Percentiles rank a stretch among this genome's conserved stretches.
Conservation (phyloP, 2,888 invertebrate genomes). For the Erebia aethiops region DNA sequence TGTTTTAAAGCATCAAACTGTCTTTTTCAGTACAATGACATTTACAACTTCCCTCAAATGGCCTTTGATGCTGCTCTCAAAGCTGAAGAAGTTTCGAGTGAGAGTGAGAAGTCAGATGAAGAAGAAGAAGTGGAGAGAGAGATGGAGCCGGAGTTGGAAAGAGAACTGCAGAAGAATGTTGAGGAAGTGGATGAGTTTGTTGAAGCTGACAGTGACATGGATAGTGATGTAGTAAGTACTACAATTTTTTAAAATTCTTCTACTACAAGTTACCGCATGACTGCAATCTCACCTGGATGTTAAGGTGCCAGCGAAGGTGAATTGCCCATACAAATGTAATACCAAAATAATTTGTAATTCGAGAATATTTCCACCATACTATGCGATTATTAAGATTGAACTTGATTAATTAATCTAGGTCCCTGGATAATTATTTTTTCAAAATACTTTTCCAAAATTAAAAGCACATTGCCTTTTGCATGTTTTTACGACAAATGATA, state of each 20-base stretch:
- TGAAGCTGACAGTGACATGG: conserved; percentile 87
- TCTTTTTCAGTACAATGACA: conserved; percentile 93
- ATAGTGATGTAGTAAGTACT: conserved; percentile 68
- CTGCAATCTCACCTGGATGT: too few species aligned
- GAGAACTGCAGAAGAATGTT: conserved; percentile 84
- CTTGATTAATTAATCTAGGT: too few species aligned
- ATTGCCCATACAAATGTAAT: too few species aligned
- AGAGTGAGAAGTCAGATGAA: conserved; percentile 85
- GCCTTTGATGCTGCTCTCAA: conserved; percentile 97
- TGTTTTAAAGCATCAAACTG: neutral
- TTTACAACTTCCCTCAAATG: conserved; percentile 98
- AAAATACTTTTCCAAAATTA: too few species aligned
- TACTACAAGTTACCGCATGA: too few species aligned
- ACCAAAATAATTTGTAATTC: too few species aligned
- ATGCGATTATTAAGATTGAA: too few species aligned
- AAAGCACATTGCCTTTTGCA: too few species aligned
- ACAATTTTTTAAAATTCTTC: neutral
- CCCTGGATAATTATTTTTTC: too few species aligned
- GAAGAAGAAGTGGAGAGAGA: conserved; percentile 83
- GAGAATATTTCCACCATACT: too few species aligned
- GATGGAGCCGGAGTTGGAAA: conserved; percentile 85
- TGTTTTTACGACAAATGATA: too few species aligned
- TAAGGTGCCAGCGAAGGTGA: too few species aligned
- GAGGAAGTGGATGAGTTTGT: conserved; percentile 87
- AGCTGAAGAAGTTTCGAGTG: conserved; percentile 91